Percentiles rank a stretch among this genome's conserved stretches.
These are phyloP conservation scores for Papilio gigon DNA, from an alignment of 2,888 invertebrate species.

Conservation along the genomic window DNA sequence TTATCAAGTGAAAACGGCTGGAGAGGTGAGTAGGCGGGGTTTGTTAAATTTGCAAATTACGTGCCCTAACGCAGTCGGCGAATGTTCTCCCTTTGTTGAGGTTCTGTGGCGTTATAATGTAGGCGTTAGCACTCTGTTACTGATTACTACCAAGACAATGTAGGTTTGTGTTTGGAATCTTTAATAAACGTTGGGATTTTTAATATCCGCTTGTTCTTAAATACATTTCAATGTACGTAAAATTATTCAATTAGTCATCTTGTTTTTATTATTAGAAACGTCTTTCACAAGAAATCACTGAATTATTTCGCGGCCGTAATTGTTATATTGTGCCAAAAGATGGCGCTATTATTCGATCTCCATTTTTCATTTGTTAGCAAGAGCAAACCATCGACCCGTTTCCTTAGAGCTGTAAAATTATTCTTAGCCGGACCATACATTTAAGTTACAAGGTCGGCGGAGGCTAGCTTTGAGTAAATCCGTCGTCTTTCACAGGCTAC, in stretches of 20 bases:
- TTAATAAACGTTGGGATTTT: not conserved
- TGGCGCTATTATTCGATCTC: no score
- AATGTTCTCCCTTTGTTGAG: slow-evolving; percentile 10
- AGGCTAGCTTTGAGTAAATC: slow-evolving; percentile 23
- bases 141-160: not conserved
- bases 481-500: not conserved
- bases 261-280: no score
- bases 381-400: not conserved
- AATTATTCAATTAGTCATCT: no score
- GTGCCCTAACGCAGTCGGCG: not conserved
- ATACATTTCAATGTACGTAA: no score
- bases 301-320: no score
- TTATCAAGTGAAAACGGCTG: not conserved
- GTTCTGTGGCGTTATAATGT: slow-evolving; percentile 3
- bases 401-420: not conserved
- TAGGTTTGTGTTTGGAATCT: not conserved
- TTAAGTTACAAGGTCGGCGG: slow-evolving; percentile 1
- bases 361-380: not conserved
- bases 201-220: not conserved
- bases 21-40: not conserved
- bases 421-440: not conserved
- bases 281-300: no score
- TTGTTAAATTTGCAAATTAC: slow-evolving; percentile 16
- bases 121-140: not conserved
- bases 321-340: not conserved